Conservation (phyloP, 2,888 invertebrate genomes). For the Oxystoma pomonae region DNA sequence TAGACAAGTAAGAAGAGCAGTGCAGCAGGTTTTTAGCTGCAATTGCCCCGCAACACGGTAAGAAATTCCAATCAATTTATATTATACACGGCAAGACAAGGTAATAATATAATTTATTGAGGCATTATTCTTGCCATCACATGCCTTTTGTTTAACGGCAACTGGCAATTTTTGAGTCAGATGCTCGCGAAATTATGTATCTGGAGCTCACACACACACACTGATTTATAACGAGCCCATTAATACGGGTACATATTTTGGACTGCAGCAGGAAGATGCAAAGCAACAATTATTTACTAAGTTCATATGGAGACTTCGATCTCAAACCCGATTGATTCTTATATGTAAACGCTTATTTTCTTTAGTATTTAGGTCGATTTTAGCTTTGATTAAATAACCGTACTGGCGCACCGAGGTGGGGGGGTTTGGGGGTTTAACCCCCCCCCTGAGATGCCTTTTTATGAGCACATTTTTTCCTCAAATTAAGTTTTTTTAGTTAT, state of each 20-base stretch:
- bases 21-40: slow-evolving; percentile 40
- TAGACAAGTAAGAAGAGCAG: slow-evolving; percentile 28
- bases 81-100: slow-evolving; percentile 48
- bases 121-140: slow-evolving; percentile 44
- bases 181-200: slow-evolving; percentile 10
- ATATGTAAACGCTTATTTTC: too few species aligned
- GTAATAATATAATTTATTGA: slow-evolving; percentile 50
- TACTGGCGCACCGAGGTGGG: too few species aligned
- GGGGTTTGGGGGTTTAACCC: too few species aligned
- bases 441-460: too few species aligned
- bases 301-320: too few species aligned
- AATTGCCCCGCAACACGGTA: slow-evolving; percentile 47
- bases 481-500: too few species aligned
- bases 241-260: not conserved
- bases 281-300: too few species aligned
- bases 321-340: too few species aligned
- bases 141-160: slow-evolving; percentile 40
- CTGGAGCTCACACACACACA: not conserved
- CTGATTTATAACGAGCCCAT: not conserved
- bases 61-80: slow-evolving; percentile 50
- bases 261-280: too few species aligned
- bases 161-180: slow-evolving; percentile 36
- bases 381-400: too few species aligned
- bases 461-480: too few species aligned
- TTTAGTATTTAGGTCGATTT: too few species aligned